Conservation (phyloP, 1,140 invertebrate genomes). For the Bathynomus jamesi region DNA sequence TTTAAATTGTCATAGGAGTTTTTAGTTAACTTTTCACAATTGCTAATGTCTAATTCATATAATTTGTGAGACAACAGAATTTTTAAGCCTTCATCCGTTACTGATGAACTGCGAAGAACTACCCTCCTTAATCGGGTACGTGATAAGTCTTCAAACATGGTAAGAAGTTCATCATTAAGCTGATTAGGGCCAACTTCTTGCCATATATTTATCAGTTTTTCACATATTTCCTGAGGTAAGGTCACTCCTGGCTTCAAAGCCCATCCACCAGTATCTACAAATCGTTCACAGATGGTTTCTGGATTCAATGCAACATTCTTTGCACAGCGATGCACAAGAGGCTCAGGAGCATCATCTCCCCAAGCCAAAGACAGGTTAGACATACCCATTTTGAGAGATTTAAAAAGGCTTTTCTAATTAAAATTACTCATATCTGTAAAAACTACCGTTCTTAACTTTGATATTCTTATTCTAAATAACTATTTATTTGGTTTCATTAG, state of each 20-base stretch:
- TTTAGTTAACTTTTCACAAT: constrained; percentile 1
- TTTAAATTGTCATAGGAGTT: not conserved
- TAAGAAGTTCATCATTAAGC: not conserved
- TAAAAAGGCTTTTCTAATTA: too few species aligned
- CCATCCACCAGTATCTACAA: not conserved
- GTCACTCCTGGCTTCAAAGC: not conserved
- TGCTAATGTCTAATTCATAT: not conserved
- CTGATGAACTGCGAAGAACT: not conserved
- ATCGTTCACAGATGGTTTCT: not conserved
- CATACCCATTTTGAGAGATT: not conserved
- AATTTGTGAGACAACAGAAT: not conserved
- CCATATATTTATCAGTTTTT: constrained; percentile 4
- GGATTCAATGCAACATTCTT: not conserved
- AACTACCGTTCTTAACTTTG: too few species aligned
- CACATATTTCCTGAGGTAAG: constrained; percentile 1
- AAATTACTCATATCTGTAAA: too few species aligned
- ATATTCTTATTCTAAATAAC: too few species aligned
- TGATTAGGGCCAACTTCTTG: not conserved
- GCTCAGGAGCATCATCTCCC: not conserved
- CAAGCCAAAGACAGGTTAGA: not conserved
- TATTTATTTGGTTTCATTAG: too few species aligned
- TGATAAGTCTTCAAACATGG: not conserved
- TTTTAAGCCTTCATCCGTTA: not conserved
- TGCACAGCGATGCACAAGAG: not conserved
- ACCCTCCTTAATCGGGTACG: not conserved